Percentiles rank a stretch among this genome's conserved stretches.
Conservation (phyloP, 1,140 invertebrate species). For the Mizuhopecten yessoensis region DNA sequence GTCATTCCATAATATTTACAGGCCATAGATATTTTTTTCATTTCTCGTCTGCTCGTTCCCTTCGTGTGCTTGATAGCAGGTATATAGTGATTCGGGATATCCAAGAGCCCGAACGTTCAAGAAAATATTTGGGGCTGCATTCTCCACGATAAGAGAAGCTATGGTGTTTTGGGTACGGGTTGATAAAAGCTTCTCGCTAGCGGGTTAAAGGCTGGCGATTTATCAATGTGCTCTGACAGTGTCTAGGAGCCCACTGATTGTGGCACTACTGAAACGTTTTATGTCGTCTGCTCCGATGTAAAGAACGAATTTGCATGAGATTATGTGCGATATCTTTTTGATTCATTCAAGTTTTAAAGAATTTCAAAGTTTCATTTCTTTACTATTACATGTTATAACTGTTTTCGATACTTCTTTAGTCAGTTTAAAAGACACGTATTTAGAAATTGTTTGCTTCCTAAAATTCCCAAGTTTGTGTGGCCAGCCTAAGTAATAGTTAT, state of each 20-base stretch:
- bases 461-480: too few species aligned
- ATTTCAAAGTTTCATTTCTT: background rate
- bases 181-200: constrained; percentile 24
- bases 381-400: background rate
- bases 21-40: background rate
- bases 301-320: constrained; percentile 38
- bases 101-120: constrained; percentile 14
- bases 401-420: background rate
- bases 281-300: constrained; percentile 15
- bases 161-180: constrained; percentile 37
- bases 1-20: constrained; percentile 15
- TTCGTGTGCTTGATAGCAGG: background rate
- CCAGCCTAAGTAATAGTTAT: background rate
- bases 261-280: background rate
- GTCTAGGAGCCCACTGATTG: constrained; percentile 15
- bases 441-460: too few species aligned
- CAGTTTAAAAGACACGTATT: too few species aligned
- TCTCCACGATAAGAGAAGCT: constrained; percentile 22
- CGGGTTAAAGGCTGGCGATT: constrained; percentile 26
- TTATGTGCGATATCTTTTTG: constrained; percentile 26
- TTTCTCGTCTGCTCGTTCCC: background rate
- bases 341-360: constrained; percentile 36
- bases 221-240: constrained; percentile 26
- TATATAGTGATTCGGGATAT: constrained; percentile 16
- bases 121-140: constrained; percentile 38